phyloP scores from a whole-genome alignment of 2,797 vertebrate species.

The Tangara arthus region DNA sequence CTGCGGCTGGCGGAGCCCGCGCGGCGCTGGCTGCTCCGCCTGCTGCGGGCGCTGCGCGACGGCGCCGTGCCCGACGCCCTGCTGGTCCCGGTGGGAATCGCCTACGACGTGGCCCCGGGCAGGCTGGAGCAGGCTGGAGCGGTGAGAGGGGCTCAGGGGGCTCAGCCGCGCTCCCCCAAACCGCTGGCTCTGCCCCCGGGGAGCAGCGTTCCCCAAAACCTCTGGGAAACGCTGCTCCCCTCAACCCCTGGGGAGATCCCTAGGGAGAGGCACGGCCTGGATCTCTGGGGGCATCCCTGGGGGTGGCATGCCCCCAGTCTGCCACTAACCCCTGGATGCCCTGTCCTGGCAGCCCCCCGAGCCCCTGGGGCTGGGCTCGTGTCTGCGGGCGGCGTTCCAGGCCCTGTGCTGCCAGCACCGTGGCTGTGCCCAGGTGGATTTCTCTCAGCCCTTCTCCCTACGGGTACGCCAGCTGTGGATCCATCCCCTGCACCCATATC shows the following conservation, averaged over 20 bases:
- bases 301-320: background rate
- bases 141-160: conserved; percentile 29
- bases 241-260: background rate
- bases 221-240: background rate
- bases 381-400: conserved; percentile 1
- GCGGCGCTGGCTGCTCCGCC: conserved; percentile 78
- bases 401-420: background rate
- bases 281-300: background rate
- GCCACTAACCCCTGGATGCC: rapidly evolving
- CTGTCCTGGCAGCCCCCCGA: background rate
- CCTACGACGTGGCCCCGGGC: conserved; percentile 77
- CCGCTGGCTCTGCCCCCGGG: no score
- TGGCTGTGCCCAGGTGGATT: conserved; percentile 81
- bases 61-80: conserved; percentile 75
- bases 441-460: conserved; percentile 89
- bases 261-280: background rate
- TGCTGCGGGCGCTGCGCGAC: conserved; percentile 73
- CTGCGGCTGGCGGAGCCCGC: conserved; percentile 54
- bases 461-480: conserved; percentile 71
- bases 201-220: background rate
- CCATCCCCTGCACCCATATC: background rate
- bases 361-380: conserved; percentile 9
- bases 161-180: background rate
- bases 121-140: rapidly evolving
- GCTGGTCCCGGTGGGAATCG: conserved; percentile 85